Evolutionary conservation across 2,113 vertebrate genomes (phyloP), one percentile per base, ranked within the genome.

Genomic region (Periophthalmodon schlosseri): DNA sequence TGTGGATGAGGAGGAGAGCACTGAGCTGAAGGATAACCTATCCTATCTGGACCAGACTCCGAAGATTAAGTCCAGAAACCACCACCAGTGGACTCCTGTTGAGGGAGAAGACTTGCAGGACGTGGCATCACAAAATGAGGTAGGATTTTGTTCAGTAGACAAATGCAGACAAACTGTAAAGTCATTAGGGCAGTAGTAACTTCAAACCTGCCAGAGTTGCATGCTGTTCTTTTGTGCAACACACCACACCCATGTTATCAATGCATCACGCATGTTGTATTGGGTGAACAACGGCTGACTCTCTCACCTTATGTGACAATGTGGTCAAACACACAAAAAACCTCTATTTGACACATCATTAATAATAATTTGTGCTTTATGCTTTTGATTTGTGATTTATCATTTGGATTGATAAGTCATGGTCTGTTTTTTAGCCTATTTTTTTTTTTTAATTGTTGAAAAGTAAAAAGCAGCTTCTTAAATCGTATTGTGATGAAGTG

Each of bases 1-100:
- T 23, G 92, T 95, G 78, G 97, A 98, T 60, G 94, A 96, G 87
- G 96, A 98, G 86, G 95, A 96, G 90, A 95, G 95, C 79, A 93
- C 92, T 57, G 92, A 95, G 68, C 93, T 96, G 88, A 85, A 91
- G 80, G 96, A 97, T 76, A 97, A 96, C 79, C 87, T 98, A 82
- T 93, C 95, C 66, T 96, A 96, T 86, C 92, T 98, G 82, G 92
- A 96, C 88, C 91, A 95, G 83, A 96, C 94, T 47, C 78, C 95
- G 50, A 90, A 89, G 39, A 93, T 95, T 79, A 94, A 84, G 86
- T 94, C 91, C 57, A 76, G 67, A 88, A 89, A 84, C 33, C 68
- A 74, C 16, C 33, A 81, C 16, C 73, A 73, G 10, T 70, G 69
- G 75, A 76, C 65, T 46, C 33, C 56, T 21, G 52, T 69, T 65